Conservation (phyloP, 2,888 invertebrate genomes). For the Smittia aterrima region DNA sequence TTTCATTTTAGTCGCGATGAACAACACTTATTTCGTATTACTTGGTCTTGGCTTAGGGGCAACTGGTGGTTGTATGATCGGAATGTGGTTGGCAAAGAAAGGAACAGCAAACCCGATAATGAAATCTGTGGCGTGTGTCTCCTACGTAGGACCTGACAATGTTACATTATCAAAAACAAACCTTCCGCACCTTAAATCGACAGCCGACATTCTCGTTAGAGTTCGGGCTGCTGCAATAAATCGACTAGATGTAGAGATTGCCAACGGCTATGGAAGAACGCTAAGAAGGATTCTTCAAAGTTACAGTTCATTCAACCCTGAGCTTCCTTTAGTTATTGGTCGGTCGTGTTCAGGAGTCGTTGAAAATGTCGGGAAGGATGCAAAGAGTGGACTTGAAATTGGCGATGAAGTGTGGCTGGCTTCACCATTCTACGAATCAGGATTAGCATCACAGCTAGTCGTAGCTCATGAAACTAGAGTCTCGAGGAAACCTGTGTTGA, state of each 20-base stretch:
- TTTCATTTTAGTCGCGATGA: slow-evolving; percentile 47
- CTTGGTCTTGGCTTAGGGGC: slow-evolving; percentile 52
- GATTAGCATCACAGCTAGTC: slow-evolving; percentile 59
- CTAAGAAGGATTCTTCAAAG: slow-evolving; percentile 53
- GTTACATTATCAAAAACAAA: slow-evolving; percentile 45
- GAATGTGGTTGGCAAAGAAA: slow-evolving; percentile 46
- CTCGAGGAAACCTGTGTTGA: slow-evolving; percentile 57
- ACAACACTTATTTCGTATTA: slow-evolving; percentile 50
- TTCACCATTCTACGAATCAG: slow-evolving; percentile 60
- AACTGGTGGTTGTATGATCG: slow-evolving; percentile 50
- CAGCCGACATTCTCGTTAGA: slow-evolving; percentile 57
- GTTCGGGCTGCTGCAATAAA: slow-evolving; percentile 59
- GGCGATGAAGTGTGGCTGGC: slow-evolving; percentile 64
- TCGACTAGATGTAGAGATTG: slow-evolving; percentile 57
- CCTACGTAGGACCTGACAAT: slow-evolving; percentile 50
- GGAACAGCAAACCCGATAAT: slow-evolving; percentile 48
- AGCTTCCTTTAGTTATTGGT: slow-evolving; percentile 60
- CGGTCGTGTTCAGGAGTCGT: slow-evolving; percentile 64
- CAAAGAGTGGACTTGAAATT: slow-evolving; percentile 56
- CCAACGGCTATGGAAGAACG: slow-evolving; percentile 55
- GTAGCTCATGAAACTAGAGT: slow-evolving; percentile 57
- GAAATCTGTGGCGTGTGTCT: slow-evolving; percentile 52
- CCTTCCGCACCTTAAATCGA: slow-evolving; percentile 54
- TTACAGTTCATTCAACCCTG: slow-evolving; percentile 44
- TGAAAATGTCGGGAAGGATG: slow-evolving; percentile 61